Conservation (phyloP, 35 echinoderm and acorn worm species). For the Apostichopus parvimensis region DNA sequence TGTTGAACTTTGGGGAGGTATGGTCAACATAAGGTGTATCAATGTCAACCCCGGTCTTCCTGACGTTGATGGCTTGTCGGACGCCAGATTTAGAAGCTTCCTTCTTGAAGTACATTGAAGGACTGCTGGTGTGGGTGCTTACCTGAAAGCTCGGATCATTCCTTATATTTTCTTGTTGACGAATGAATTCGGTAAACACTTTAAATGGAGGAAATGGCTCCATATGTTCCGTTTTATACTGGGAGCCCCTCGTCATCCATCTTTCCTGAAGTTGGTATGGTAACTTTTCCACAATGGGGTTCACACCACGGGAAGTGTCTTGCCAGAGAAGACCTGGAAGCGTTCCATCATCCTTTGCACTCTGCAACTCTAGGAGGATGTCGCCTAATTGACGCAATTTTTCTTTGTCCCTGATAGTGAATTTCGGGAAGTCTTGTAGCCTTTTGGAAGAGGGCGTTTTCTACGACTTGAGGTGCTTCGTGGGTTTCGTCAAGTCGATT, state of each 20-base stretch:
- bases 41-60: neutral
- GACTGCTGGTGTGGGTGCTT: no score
- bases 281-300: neutral
- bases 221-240: constrained; percentile 34
- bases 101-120: no score
- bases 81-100: constrained; percentile 11
- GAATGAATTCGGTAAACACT: neutral
- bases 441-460: neutral
- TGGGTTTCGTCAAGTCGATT: neutral
- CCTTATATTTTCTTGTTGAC: no score
- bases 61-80: neutral
- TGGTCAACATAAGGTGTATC: neutral
- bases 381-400: neutral
- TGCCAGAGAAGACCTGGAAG: neutral
- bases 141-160: no score
- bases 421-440: neutral
- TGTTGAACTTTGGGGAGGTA: neutral
- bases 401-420: neutral
- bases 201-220: constrained; percentile 47
- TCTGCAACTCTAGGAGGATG: constrained; percentile 4
- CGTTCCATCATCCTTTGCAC: neutral
- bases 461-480: neutral
- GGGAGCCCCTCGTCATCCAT: neutral
- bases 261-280: neutral
- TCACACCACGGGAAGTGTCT: neutral